phyloP scores from a whole-genome alignment of 1,140 invertebrate genomes.

The Cotesia chilonis region DNA sequence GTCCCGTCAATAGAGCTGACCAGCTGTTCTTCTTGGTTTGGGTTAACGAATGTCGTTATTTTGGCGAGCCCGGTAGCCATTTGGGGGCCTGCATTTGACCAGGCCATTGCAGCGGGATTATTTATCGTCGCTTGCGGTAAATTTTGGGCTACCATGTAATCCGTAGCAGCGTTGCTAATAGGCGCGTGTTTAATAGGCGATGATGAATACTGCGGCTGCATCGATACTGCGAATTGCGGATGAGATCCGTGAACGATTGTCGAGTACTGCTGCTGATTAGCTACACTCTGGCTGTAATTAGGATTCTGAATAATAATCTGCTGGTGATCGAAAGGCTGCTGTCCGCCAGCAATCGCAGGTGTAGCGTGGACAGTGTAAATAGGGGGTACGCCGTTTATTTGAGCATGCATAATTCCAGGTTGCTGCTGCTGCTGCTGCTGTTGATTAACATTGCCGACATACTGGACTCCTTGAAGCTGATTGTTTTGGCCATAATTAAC shows the following conservation, averaged over 20 bases:
- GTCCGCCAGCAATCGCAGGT: constrained; percentile 51
- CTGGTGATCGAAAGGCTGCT: constrained; percentile 46
- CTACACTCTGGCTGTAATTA: constrained; percentile 3
- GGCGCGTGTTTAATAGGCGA: not conserved
- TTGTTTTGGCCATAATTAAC: constrained; percentile 50
- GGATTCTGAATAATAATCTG: not conserved
- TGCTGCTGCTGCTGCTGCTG: constrained; percentile 35
- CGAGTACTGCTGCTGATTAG: constrained; percentile 28
- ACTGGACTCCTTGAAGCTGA: constrained; percentile 46
- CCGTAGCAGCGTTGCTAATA: constrained; percentile 2
- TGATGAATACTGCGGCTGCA: constrained; percentile 27
- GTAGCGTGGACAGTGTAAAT: constrained; percentile 56
- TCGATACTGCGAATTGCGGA: constrained; percentile 14
- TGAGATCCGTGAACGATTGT: not conserved
- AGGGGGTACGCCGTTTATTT: constrained; percentile 43
- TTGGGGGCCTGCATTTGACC: constrained; percentile 37
- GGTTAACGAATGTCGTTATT: constrained; percentile 45
- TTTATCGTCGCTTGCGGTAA: constrained; percentile 18
- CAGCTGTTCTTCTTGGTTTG: constrained; percentile 51
- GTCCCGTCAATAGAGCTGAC: constrained; percentile 55
- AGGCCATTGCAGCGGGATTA: not conserved
- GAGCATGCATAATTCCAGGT: constrained; percentile 36
- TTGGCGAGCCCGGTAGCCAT: constrained; percentile 49
- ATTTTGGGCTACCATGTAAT: constrained; percentile 36
- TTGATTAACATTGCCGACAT: constrained; percentile 42